Evolutionary conservation across 2,113 vertebrate genomes (phyloP), one percentile per base, ranked within the genome.

Genomic region (Pseudolaguvia tuberculata): DNA sequence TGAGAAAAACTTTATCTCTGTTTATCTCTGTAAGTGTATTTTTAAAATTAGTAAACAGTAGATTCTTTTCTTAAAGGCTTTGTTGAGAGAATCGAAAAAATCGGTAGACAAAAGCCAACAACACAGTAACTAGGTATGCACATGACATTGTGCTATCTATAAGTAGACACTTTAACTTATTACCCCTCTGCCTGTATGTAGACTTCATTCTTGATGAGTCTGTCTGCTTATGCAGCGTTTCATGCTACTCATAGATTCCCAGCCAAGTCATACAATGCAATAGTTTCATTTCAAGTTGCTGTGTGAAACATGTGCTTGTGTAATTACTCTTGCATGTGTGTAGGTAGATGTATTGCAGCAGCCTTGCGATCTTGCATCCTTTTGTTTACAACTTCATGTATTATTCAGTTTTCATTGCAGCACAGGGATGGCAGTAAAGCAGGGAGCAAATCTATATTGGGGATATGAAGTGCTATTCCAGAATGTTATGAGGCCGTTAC

Each of bases 381-480:
- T 72, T 70, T 72, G 48, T 81, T 78, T 71, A 62, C 53, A 8
- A 65, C 73, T 55, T 62, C 45, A 78, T 72, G 58, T 73, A 74
- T 77, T 74, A 77, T 80, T 80, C 70, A 74, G 50, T 52, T 55
- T 39, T 29, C 50, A 35, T 65, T 77, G 70, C 61, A 56, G 27
- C 76, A 62, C 35, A 45, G 63, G 63, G 65, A 61, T 68, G 66
- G 55, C 70, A 77, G 71, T 68, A 68, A 58, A 75, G 55, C 75
- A 59, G 56, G 65, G 53, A 59, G 62, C 71, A 31, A 45, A 57
- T 65, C 66, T 72, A 57, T 67, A 75, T 17, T 50, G 52, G 48
- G 72, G 23, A 75, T 66, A 51, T 58, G 63, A 39, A 51, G 67
- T 70, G 65, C 42, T 15, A 29, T 23, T 70, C 72, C 68, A 62